Percentiles rank a stretch among this genome's conserved stretches.
These are phyloP conservation scores for Psittacara wagleri DNA, from an alignment of 2,113 vertebrate genomes.

Conservation along the genomic window DNA sequence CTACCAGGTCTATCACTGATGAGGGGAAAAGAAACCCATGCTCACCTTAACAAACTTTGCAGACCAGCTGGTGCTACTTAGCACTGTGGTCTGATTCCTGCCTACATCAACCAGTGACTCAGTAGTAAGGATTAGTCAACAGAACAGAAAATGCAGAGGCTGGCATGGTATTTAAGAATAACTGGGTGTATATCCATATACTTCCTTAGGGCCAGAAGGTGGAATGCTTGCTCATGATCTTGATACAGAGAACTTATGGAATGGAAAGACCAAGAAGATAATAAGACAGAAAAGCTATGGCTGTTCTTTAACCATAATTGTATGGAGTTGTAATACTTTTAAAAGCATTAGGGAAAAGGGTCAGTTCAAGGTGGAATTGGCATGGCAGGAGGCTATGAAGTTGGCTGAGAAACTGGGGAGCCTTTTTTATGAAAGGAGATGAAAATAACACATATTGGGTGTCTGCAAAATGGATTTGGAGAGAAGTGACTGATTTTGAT, in stretches of 20 bases:
- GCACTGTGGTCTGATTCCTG: not conserved
- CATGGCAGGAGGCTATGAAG: not conserved
- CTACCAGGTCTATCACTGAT: not conserved
- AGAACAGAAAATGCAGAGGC: not conserved
- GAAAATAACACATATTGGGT: not conserved
- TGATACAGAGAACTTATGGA: not conserved
- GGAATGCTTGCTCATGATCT: not conserved
- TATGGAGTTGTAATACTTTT: not conserved
- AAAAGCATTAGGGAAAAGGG: not conserved
- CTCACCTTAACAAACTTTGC: not conserved
- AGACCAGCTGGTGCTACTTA: not conserved
- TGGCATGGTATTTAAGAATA: not conserved
- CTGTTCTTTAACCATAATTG: not conserved
- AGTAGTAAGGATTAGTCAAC: not conserved
- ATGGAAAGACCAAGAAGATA: not conserved
- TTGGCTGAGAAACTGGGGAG: not conserved
- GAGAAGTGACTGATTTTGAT: not conserved
- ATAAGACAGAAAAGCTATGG: not conserved
- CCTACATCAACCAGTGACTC: not conserved
- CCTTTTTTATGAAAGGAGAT: not conserved
- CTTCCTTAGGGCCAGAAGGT: not conserved
- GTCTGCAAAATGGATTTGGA: not conserved
- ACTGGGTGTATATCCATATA: not conserved
- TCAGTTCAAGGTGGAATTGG: not conserved
- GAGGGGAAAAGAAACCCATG: not conserved